Base-by-base conservation (phyloP, 2,888 invertebrate species). In the Sthenelais limicola region DNA sequence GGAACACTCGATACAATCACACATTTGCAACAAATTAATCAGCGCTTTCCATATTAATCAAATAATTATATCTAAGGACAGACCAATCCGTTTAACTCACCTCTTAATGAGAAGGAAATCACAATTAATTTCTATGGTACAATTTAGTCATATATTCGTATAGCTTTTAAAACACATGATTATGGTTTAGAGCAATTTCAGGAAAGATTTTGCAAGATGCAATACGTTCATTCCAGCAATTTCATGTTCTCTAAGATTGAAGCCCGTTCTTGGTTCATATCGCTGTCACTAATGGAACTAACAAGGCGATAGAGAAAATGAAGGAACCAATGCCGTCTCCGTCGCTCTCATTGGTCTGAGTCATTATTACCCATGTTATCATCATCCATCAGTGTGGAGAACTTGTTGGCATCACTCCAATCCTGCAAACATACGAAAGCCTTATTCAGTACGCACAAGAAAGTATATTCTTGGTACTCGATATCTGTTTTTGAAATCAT, bases 321-420 rank as follows among this genome's bases (percentile, higher is more conserved):
- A 62, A 38, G 43, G 43, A 62, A 62, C 62, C 12, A 35, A 62
- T 62, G 38, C 38, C 26, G 26, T 35, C 62, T 5, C 26, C 43
- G 38, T 62, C n/a, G n/a, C n/a, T 38, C 26, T 62, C 68, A 68
- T 51, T 68, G 51, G 48, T 67, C 67, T 4, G 28, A n/a, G 32
- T 54, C n/a, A 7, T 5, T 32, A 5, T 28, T 7, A 12, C 32
- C 54, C 5, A 3, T 5, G 5, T 24, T n/a, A 21, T 78, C 81
- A 9, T 83, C 83, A 33, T 83, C 82, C 51, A 80, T 33, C 32
- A 85, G 78, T 18, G 79, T 80, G 24, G 84, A 81, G 79, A 83
- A 86, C 74, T 85, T 86, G 76, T 86, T 86, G 69, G 73, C 72
- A 71, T 83, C 84, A 71, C 82, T 81, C 79, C 82, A 85, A 72